Conservation (phyloP, 2,888 invertebrate species). For the Meta bourneti region DNA sequence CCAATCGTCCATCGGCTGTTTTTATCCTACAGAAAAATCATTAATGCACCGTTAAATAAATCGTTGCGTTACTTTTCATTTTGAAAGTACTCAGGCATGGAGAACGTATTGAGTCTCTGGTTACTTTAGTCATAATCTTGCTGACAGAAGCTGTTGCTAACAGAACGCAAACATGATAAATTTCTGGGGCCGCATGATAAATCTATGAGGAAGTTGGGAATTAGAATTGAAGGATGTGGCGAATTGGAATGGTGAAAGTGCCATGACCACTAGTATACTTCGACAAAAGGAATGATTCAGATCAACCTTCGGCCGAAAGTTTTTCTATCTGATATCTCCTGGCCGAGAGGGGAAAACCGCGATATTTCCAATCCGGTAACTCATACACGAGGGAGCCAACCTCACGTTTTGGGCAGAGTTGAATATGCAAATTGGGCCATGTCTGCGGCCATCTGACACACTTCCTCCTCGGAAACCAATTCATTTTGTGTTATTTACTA, state of each 20-base stretch:
- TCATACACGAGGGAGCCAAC: constrained; percentile 19
- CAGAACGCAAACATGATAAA: too few species aligned
- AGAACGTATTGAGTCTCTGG: too few species aligned
- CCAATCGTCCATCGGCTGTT: too few species aligned
- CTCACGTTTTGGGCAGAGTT: constrained; percentile 36
- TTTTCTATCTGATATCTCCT: constrained; percentile 3
- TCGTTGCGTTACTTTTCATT: too few species aligned
- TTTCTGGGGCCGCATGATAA: too few species aligned
- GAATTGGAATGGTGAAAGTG: constrained; percentile 23
- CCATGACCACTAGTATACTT: constrained; percentile 38
- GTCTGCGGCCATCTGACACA: constrained; percentile 61
- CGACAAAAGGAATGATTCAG: constrained; percentile 48
- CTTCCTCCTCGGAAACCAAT: constrained; percentile 56
- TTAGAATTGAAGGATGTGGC: too few species aligned
- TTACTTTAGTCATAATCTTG: too few species aligned
- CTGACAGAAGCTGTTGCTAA: too few species aligned
- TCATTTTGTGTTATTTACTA: constrained; percentile 47
- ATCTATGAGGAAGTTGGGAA: too few species aligned
- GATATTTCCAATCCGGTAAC: constrained; percentile 27
- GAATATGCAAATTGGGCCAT: constrained; percentile 68
- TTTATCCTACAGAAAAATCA: too few species aligned
- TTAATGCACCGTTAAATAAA: too few species aligned
- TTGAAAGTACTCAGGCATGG: too few species aligned
- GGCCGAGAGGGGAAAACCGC: constrained; percentile 36
- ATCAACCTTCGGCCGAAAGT: constrained; percentile 16